Evolutionary conservation across 2,113 vertebrate species (phyloP).

Genomic region (Leptocoma aspasia): DNA sequence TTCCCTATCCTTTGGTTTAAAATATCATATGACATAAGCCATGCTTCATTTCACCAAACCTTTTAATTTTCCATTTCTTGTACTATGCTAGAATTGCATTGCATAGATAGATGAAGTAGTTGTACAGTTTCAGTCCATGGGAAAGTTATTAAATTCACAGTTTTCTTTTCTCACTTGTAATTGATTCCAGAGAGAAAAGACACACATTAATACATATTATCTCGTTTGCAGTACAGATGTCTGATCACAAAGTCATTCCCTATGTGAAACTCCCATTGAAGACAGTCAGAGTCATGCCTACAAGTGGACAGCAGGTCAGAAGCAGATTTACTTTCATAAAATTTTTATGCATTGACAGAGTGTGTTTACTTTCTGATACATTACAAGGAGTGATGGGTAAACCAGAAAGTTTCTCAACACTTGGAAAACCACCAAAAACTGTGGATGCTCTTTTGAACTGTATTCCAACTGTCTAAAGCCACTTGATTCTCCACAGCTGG

Average conservation of each 20-base stretch:
- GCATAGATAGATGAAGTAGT: not conserved
- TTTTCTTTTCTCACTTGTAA: conserved; percentile 56
- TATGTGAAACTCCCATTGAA: not conserved
- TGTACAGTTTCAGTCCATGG: not conserved
- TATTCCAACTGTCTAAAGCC: conserved; percentile 23
- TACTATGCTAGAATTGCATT: not conserved
- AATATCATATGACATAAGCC: not conserved
- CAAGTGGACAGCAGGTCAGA: not conserved
- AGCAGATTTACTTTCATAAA: not conserved
- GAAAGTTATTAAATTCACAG: conserved; percentile 32
- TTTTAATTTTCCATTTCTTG: not conserved
- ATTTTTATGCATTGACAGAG: not conserved
- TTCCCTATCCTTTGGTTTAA: not conserved
- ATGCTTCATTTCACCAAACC: not conserved
- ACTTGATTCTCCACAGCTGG: conserved; percentile 55
- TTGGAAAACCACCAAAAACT: conserved; percentile 34
- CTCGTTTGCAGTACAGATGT: not conserved
- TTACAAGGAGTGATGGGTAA: conserved; percentile 15
- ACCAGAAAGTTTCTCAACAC: not conserved
- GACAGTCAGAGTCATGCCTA: not conserved
- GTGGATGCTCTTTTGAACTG: conserved; percentile 27
- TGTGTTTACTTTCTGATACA: conserved; percentile 29
- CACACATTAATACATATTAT: not conserved
- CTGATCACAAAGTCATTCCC: not conserved
- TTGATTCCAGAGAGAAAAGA: conserved; percentile 50